Conservation (phyloP, 2,888 invertebrate genomes). For the Eubasilissa splendida region DNA sequence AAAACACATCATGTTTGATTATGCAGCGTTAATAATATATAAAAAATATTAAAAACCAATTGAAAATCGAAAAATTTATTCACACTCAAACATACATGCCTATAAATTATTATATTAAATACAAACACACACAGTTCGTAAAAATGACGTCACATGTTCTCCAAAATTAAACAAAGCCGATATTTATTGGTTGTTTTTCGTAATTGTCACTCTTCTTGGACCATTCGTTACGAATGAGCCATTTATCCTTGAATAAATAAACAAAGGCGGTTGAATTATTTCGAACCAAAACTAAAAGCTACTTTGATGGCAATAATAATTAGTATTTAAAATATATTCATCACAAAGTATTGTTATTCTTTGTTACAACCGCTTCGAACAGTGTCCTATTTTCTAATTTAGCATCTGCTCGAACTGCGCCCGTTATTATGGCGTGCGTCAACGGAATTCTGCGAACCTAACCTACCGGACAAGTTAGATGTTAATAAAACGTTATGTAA, state of each 20-base stretch:
- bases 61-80: background rate
- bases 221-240: conserved; percentile 3
- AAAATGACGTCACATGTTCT: background rate
- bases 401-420: background rate
- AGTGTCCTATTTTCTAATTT: conserved; percentile 6
- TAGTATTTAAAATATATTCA: background rate
- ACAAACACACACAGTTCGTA: background rate
- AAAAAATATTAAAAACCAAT: background rate
- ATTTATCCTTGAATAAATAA: conserved; percentile 33
- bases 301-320: background rate
- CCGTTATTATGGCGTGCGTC: conserved; percentile 19
- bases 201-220: conserved; percentile 15
- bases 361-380: background rate
- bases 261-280: conserved; percentile 17
- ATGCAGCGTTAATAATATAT: background rate
- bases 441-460: conserved; percentile 41
- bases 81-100: no score
- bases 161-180: conserved; percentile 20
- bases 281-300: conserved; percentile 6
- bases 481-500: conserved; percentile 43
- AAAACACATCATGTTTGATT: conserved; percentile 5
- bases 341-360: background rate
- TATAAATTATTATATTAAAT: background rate
- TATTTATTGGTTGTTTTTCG: background rate
- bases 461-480: conserved; percentile 43